Evolutionary conservation across 2,888 invertebrate species (phyloP).

Genomic region (Stenchaetothrips biformis): DNA sequence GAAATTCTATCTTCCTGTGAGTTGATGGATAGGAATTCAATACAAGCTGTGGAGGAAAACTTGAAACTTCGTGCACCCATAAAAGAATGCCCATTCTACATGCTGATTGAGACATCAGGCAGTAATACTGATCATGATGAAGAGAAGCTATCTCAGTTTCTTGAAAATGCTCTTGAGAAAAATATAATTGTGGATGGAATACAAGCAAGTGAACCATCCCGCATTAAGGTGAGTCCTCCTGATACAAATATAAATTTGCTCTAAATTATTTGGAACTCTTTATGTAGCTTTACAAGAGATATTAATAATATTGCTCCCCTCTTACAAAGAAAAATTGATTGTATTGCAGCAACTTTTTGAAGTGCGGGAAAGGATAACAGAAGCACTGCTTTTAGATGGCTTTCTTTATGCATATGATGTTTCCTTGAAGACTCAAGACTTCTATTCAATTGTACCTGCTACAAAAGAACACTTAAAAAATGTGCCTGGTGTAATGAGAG

Average conservation of each 20-base stretch:
- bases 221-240: not conserved
- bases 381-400: constrained; percentile 69
- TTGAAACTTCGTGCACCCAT: constrained; percentile 43
- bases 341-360: constrained; percentile 69
- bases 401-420: constrained; percentile 95
- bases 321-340: constrained; percentile 19
- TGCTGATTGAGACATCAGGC: constrained; percentile 83
- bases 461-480: constrained; percentile 60
- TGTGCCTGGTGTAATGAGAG: not conserved
- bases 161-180: constrained; percentile 65
- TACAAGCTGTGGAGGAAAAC: constrained; percentile 53
- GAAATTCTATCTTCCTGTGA: constrained; percentile 96
- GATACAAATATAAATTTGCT: not conserved
- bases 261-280: not conserved
- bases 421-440: constrained; percentile 75
- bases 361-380: constrained; percentile 78
- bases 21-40: constrained; percentile 75
- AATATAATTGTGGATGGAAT: constrained; percentile 78
- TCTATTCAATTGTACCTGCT: constrained; percentile 76
- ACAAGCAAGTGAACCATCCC: constrained; percentile 54
- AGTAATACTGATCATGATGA: constrained; percentile 79
- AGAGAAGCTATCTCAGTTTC: constrained; percentile 76
- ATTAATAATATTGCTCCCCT: not conserved
- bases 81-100: constrained; percentile 69
- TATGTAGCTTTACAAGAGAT: not conserved